These are phyloP conservation scores for Nipponia nippon DNA, from an alignment of 2,113 vertebrate genomes.

Conservation along the genomic window DNA sequence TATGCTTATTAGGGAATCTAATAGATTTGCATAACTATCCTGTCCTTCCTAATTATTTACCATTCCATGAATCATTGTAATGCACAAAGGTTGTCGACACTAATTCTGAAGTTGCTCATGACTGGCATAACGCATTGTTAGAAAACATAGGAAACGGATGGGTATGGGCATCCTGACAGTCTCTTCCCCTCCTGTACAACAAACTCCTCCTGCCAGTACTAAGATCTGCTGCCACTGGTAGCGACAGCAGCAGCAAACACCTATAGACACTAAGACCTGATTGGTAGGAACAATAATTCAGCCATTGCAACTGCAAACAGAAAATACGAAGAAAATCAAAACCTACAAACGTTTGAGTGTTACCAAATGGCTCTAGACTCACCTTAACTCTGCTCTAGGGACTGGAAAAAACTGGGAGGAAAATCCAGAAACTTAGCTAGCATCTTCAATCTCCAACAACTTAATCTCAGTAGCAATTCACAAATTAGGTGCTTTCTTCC, in stretches of 20 bases:
- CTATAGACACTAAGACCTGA: background rate
- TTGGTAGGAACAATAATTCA: background rate
- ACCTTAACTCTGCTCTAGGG: background rate
- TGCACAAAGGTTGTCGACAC: background rate
- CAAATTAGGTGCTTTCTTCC: background rate
- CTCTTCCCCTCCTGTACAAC: background rate
- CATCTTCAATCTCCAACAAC: background rate
- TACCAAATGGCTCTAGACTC: background rate
- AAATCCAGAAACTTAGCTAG: background rate
- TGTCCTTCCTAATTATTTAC: background rate
- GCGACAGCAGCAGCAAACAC: background rate
- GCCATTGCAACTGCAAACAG: background rate
- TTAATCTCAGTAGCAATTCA: background rate
- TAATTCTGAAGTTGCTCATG: background rate
- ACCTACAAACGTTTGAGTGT: background rate
- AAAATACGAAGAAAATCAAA: background rate
- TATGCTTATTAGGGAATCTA: background rate
- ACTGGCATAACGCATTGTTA: background rate
- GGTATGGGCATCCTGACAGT: background rate
- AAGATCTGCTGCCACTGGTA: background rate
- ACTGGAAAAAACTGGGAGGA: background rate
- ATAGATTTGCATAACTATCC: background rate
- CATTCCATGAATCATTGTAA: background rate
- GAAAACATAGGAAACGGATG: background rate
- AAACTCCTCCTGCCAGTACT: background rate